Percentiles rank a stretch among this genome's conserved stretches.
Conservation (phyloP, 2,888 invertebrate genomes). For the Sphaerophoria taeniata region DNA sequence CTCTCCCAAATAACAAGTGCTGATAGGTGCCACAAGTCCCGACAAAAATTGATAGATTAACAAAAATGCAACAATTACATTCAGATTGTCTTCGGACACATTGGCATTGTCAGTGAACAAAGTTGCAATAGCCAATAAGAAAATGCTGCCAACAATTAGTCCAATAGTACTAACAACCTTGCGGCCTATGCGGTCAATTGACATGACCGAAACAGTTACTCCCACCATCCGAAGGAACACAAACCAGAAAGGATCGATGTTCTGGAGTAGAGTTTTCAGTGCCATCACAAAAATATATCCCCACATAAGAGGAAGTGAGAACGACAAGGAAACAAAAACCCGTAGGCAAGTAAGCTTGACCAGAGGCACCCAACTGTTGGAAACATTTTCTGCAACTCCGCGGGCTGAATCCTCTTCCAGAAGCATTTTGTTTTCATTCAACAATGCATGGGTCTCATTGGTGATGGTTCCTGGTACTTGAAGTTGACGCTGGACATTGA, state of each 20-base stretch:
- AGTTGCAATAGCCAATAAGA: conserved; percentile 76
- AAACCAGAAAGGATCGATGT: conserved; percentile 47
- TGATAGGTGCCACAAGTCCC: conserved; percentile 76
- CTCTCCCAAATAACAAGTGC: conserved; percentile 78
- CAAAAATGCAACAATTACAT: not conserved
- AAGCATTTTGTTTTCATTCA: conserved; percentile 78
- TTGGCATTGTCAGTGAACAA: conserved; percentile 68
- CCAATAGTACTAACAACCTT: conserved; percentile 76
- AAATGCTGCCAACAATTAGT: conserved; percentile 71
- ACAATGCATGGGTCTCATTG: conserved; percentile 76
- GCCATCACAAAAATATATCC: not conserved
- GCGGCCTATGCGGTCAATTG: conserved; percentile 77
- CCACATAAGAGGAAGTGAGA: conserved; percentile 77
- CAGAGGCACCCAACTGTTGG: conserved; percentile 76
- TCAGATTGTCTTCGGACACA: conserved; percentile 48
- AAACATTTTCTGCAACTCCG: conserved; percentile 65
- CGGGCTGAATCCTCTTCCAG: conserved; percentile 77
- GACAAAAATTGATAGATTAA: conserved; percentile 78
- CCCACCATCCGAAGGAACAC: conserved; percentile 75
- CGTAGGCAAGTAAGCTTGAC: conserved; percentile 76
- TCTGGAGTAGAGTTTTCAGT: not conserved
- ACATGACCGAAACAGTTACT: conserved; percentile 47
- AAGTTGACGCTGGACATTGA: conserved; percentile 75
- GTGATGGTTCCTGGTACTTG: conserved; percentile 77
- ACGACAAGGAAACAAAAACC: conserved; percentile 76